Conservation (phyloP, 2,797 vertebrate genomes). For the Pyrocephalus nanus region DNA sequence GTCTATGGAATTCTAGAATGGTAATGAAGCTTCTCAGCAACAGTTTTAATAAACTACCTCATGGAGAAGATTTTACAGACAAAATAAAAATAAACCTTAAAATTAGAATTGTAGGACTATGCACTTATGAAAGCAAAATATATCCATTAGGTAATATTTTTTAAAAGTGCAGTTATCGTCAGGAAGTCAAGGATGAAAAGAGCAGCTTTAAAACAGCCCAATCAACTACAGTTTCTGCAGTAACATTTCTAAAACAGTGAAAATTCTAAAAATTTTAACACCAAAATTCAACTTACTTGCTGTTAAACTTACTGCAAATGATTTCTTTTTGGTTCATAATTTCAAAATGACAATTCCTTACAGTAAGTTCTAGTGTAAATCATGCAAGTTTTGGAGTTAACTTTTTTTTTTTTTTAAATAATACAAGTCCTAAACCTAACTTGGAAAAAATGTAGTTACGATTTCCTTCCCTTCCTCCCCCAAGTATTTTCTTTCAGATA, state of each 20-base stretch:
- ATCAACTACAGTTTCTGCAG: background rate
- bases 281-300: background rate
- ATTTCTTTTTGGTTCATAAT: background rate
- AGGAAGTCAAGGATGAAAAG: background rate
- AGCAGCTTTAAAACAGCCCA: background rate
- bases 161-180: background rate
- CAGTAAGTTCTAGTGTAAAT: background rate
- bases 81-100: background rate
- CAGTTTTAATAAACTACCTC: background rate
- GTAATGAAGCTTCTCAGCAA: background rate
- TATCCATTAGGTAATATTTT: background rate
- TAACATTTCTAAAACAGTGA: background rate
- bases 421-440: background rate
- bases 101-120: background rate
- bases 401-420: background rate
- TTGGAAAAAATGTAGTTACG: background rate
- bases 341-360: background rate
- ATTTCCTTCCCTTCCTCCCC: background rate
- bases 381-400: fast-evolving
- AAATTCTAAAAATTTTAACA: background rate
- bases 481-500: background rate
- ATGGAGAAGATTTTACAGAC: background rate
- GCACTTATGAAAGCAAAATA: background rate
- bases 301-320: background rate
- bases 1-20: background rate